phyloP scores from a whole-genome alignment of 2,797 vertebrate species.

The Xenopus petersii region DNA sequence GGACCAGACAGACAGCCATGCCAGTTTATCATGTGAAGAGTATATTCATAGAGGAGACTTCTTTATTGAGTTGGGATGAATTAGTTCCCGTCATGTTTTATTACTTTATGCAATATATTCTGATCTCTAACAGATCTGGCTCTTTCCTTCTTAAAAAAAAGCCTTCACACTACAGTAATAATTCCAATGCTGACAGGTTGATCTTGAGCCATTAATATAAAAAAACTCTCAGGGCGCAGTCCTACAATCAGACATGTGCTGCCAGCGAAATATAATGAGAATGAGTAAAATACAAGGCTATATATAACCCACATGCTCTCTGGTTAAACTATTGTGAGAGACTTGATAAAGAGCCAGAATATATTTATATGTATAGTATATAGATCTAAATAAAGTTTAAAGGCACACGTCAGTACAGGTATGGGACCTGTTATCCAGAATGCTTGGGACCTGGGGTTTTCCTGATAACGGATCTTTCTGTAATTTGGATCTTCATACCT shows the following conservation, averaged over 20 bases:
- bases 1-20: no score
- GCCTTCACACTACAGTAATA: conserved; percentile 18
- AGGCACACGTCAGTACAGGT: no score
- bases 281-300: background rate
- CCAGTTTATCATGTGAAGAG: no score
- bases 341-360: background rate
- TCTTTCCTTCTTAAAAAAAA: background rate
- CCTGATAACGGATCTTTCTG: no score
- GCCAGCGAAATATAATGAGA: conserved; percentile 1
- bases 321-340: background rate
- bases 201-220: conserved; percentile 12
- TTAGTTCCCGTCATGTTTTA: conserved; percentile 12
- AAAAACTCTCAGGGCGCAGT: conserved; percentile 18
- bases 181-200: conserved; percentile 24
- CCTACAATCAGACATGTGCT: conserved; percentile 11
- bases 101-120: conserved; percentile 19
- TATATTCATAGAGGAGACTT: background rate
- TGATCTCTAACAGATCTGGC: conserved; percentile 12
- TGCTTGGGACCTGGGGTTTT: no score
- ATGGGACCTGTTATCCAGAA: no score
- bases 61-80: background rate
- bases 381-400: no score
- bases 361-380: background rate
- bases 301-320: no score
- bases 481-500: no score